Evolutionary conservation across 2,888 invertebrate species (phyloP), one percentile per base, ranked within the genome.

Genomic region (Corbicula japonica): DNA sequence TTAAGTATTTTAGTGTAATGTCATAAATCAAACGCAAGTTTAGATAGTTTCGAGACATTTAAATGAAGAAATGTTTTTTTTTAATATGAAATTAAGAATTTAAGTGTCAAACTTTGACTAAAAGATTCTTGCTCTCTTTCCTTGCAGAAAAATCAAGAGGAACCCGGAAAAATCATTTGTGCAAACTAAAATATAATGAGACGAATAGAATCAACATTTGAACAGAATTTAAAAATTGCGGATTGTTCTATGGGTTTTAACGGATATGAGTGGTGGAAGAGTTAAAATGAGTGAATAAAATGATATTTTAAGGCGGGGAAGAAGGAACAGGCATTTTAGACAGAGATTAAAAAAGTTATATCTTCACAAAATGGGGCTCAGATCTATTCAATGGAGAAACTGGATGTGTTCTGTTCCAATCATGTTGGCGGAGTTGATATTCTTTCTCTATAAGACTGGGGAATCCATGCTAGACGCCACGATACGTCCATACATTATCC

Each of bases 391-490:
- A 44, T 44, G n/a, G 21, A 26, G 12, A 41, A 23, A 18, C 61
- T 82, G 78, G 46, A 63, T 61, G 35, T 84, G 80, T 46, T 76
- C 80, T 8, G 65, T 78, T 26, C 80, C 76, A 6, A 75, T 85
- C 3, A 60, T 87, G 21, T 62, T 88, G 30, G 89, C 87, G 8
- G 92, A 93, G 60, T 34, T 91, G 0, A 88, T 93, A 5, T 92
- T 93, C 84, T 91, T 93, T 75, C 80, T 93, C 6, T 93, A 92
- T 88, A 93, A 93, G 76, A 87, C 91, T 0, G 93, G 91, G 3
- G 93, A 93, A 44, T 90, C 93, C 1, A 89, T 93, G 88, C 86
- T 93, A 41, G 93, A 93, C 63, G 93, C 93, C 10, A 89, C 92
- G 0, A 84, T 91, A 1, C 85, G 92, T 1, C 91, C 93, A 2